Conservation (phyloP, 1,140 invertebrate genomes). For the Cataglyphis hispanica region DNA sequence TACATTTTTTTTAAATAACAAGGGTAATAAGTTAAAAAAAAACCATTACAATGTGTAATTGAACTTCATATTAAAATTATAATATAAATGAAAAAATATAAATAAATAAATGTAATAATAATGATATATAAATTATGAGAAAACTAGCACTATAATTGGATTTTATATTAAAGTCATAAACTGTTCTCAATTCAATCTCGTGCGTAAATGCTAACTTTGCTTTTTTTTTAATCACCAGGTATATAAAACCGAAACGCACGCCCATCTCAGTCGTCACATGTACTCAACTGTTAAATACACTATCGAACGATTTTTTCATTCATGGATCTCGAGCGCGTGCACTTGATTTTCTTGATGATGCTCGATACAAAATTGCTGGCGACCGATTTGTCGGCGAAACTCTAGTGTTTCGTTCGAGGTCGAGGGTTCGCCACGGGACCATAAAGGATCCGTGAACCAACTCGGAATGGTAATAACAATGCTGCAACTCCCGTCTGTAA, state of each 20-base stretch:
- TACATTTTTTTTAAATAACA: background rate
- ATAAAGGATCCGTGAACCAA: constrained; percentile 76
- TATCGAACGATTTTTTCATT: constrained; percentile 76
- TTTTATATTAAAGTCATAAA: constrained; percentile 3
- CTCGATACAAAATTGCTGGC: constrained; percentile 84
- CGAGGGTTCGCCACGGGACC: constrained; percentile 61
- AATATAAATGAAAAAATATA: no score
- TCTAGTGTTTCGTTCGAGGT: constrained; percentile 77
- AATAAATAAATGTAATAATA: no score
- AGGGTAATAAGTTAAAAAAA: background rate
- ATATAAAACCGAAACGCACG: constrained; percentile 5
- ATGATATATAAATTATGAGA: no score
- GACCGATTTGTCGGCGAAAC: constrained; percentile 76
- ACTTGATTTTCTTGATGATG: constrained; percentile 75
- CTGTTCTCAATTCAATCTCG: background rate
- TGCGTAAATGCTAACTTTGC: background rate
- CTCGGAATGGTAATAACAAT: constrained; percentile 54
- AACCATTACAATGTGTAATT: background rate
- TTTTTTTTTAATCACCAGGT: constrained; percentile 51
- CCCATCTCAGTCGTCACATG: background rate
- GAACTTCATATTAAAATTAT: background rate
- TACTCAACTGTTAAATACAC: constrained; percentile 78
- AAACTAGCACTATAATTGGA: background rate
- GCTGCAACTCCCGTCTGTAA: constrained; percentile 33
- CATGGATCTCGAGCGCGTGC: constrained; percentile 61